phyloP scores from a whole-genome alignment of 2,113 vertebrate genomes.

The Micromys minutus region DNA sequence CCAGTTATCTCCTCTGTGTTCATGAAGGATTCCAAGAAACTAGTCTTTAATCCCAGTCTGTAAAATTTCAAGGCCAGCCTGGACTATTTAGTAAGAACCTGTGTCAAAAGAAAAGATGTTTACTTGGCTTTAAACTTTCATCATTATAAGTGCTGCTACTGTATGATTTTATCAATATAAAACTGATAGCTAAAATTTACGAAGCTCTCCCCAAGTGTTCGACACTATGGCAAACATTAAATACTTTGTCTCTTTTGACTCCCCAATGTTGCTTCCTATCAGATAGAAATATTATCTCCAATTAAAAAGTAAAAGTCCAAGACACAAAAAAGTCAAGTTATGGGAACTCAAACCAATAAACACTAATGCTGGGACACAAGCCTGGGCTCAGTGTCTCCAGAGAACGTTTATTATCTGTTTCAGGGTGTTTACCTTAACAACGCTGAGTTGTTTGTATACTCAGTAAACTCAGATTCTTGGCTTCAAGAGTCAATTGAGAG shows the following conservation, averaged over 20 bases:
- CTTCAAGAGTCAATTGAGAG: constrained; percentile 19
- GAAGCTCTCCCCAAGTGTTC: background rate
- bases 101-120: background rate
- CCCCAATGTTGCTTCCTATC: background rate
- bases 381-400: background rate
- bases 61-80: background rate
- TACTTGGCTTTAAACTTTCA: constrained; percentile 34
- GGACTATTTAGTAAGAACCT: background rate
- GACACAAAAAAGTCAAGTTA: background rate
- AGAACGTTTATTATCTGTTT: background rate
- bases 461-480: constrained; percentile 24
- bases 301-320: constrained; percentile 24
- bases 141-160: background rate
- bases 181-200: background rate
- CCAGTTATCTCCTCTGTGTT: background rate
- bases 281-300: background rate
- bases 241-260: constrained; percentile 16
- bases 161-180: constrained; percentile 21
- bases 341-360: background rate
- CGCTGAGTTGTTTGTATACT: background rate
- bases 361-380: background rate
- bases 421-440: constrained; percentile 9
- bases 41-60: background rate
- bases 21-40: background rate
- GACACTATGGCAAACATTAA: constrained; percentile 31